Evolutionary conservation across 1,140 invertebrate genomes (phyloP).

Genomic region (Drosophila rufa): DNA sequence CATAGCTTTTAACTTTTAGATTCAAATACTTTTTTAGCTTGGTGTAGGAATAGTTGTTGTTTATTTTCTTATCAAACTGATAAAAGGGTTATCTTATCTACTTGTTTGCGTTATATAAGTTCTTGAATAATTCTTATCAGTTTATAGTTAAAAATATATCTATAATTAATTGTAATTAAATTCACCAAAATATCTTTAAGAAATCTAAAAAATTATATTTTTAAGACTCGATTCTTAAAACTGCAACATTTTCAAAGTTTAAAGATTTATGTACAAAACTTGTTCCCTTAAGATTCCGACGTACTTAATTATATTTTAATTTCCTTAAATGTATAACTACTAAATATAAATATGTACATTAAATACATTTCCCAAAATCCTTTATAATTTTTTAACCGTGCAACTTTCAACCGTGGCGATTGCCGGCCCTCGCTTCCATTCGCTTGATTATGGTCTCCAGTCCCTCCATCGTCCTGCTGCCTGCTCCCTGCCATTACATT

Average conservation of each 20-base stretch:
- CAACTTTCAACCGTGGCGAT: constrained; percentile 4
- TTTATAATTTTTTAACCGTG: background rate
- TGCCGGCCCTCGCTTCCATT: constrained; percentile 50
- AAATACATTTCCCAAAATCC: too few relatives aligned
- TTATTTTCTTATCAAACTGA: constrained; percentile 8
- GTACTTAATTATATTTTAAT: too few relatives aligned
- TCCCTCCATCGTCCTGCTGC: background rate
- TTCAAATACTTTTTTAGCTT: background rate
- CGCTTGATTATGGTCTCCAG: constrained; percentile 70
- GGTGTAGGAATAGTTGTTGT: background rate
- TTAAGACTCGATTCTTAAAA: too few relatives aligned
- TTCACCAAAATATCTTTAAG: background rate
- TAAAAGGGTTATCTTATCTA: constrained; percentile 10
- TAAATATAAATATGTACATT: too few relatives aligned
- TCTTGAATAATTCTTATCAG: background rate
- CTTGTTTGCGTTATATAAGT: background rate
- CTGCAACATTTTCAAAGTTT: too few relatives aligned
- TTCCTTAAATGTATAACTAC: too few relatives aligned
- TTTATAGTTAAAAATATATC: background rate
- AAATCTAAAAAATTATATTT: too few relatives aligned
- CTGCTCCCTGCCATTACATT: constrained; percentile 12
- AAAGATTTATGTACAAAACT: too few relatives aligned
- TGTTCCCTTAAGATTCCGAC: too few relatives aligned
- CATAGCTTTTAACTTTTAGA: too few relatives aligned
- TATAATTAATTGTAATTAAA: background rate